Evolutionary conservation across 1,140 invertebrate species (phyloP), one percentile per base, ranked within the genome.

Genomic region (Bombus superbus): DNA sequence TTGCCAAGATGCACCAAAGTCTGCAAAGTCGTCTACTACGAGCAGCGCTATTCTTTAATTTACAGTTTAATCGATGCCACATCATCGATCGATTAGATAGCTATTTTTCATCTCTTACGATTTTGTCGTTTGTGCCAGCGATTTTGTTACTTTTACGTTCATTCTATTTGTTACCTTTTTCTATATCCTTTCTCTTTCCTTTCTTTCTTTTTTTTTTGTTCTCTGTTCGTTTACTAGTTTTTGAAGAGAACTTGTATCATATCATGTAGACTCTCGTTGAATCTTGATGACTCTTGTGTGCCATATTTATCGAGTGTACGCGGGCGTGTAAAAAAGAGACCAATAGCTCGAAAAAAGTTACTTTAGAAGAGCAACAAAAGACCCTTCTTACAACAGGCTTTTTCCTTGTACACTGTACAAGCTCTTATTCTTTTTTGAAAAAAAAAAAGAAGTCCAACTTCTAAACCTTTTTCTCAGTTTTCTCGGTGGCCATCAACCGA

Each of bases 1-100:
- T 40, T 68, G 83, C 83, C 76, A 83, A 69, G 38, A 38, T 77
- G 64, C 44, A 71, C 81, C 82, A 47, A 71, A 22, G 2, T 72
- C 71, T 59, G n/a, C 32, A 38, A 44, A 35, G 35, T 35, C 44
- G 15, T 38, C 42, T 11, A 11, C 11, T n/a, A 13, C 47, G 47
- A 11, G 42, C 53, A 62, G 25, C 75, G 11, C 44, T 35, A 22
- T 32, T 28, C 47, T 42, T 28, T 32, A 64, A 42, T 62, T 84
- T 59, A 15, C 42, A 71, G 59, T 79, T 59, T 69, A 28, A 79
- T 84, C 64, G 47, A 69, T 38, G 9, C 22, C 35, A 25, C 42
- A 11, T n/a, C 59, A n/a, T 62, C 59, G 59, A 62, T 40, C 69
- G 10, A 15, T 28, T 28, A 38, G 28, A 42, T 18, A 38, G 8